Conservation (phyloP, 2,888 invertebrate species). For the Phoenoteleia sp. region DNA sequence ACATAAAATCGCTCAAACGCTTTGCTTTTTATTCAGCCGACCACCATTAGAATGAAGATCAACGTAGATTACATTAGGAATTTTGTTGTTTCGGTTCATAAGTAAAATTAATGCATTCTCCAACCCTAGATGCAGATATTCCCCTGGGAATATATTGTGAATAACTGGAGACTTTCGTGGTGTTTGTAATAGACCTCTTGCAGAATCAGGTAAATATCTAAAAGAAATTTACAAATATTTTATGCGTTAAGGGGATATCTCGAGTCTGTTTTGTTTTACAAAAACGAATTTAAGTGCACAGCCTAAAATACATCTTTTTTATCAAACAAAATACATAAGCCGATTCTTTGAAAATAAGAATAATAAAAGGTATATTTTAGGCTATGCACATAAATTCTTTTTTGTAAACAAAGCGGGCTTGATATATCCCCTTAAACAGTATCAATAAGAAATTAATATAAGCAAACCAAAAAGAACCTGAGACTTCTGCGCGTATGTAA, state of each 20-base stretch:
- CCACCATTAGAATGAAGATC: slow-evolving; percentile 37
- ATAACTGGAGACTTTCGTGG: slow-evolving; percentile 15
- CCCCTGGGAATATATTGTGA: background rate
- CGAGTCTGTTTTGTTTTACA: background rate
- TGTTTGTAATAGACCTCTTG: slow-evolving; percentile 22
- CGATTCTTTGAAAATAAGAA: no score
- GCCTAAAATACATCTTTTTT: no score
- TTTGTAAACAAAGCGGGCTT: no score
- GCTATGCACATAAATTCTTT: no score
- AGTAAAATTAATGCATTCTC: slow-evolving; percentile 13
- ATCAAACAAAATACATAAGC: no score
- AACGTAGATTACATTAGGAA: background rate
- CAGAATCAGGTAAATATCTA: slow-evolving; percentile 20
- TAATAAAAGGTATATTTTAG: no score
- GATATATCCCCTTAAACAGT: no score
- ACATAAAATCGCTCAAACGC: slow-evolving; percentile 62
- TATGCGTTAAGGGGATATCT: no score
- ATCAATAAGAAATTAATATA: background rate
- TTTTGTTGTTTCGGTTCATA: background rate
- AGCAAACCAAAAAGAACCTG: background rate
- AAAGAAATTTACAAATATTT: slow-evolving; percentile 8
- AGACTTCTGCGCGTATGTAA: background rate
- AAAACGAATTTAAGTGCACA: background rate
- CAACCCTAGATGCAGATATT: slow-evolving; percentile 30
- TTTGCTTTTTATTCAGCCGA: slow-evolving; percentile 31